These are phyloP conservation scores for Lepidochrysops patricia DNA, from an alignment of 2,888 invertebrate species.

Conservation along the genomic window DNA sequence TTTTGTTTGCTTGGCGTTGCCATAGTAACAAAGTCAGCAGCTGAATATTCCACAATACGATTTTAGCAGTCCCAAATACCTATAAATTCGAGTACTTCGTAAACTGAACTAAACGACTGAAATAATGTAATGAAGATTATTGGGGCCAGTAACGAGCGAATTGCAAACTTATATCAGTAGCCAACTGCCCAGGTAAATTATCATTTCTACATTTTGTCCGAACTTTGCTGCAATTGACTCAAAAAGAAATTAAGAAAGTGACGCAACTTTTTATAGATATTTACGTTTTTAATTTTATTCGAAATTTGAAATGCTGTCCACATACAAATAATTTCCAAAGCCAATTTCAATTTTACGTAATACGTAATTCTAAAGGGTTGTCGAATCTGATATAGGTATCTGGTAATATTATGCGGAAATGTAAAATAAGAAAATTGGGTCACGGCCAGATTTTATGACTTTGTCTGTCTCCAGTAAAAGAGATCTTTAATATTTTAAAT, in stretches of 20 bases:
- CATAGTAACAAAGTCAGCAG: slow-evolving; percentile 19
- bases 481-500: background rate
- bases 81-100: background rate
- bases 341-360: no score
- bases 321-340: no score
- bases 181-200: background rate
- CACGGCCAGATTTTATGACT: background rate
- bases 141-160: background rate
- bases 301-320: background rate
- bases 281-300: background rate
- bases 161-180: background rate
- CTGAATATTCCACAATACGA: slow-evolving; percentile 7
- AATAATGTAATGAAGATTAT: background rate
- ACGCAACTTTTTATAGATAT: background rate
- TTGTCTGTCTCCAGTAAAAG: background rate
- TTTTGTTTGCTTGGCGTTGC: slow-evolving; percentile 17
- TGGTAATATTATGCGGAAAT: background rate
- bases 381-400: no score
- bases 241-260: background rate
- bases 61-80: background rate
- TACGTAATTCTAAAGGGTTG: no score
- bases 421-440: background rate
- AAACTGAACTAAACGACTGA: background rate
- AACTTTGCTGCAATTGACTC: background rate
- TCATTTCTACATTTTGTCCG: background rate